A percentile compares a stretch with the other conserved stretches of the same genome.
Conservation (phyloP, 2,797 vertebrate genomes). For the Lagodon rhomboides region DNA sequence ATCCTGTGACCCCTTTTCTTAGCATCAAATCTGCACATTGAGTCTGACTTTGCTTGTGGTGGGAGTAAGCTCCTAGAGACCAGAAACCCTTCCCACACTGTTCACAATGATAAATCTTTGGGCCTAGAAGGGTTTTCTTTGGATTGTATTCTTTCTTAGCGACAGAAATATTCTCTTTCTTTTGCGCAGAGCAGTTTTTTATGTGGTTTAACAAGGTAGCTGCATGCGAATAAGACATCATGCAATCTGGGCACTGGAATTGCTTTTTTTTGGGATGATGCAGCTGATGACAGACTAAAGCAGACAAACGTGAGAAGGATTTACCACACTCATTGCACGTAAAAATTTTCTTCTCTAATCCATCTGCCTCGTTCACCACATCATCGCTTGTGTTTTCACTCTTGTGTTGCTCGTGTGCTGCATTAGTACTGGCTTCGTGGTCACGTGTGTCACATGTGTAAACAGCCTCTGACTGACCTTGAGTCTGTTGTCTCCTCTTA, state of each 20-base stretch:
- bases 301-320: slow-evolving; percentile 79
- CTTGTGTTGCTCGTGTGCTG: slow-evolving; percentile 71
- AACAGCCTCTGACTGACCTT: slow-evolving; percentile 70
- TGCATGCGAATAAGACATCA: slow-evolving; percentile 74
- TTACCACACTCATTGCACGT: slow-evolving; percentile 81
- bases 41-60: slow-evolving; percentile 84
- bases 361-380: slow-evolving; percentile 61
- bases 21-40: slow-evolving; percentile 78
- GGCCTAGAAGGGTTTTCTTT: slow-evolving; percentile 87
- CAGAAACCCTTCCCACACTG: slow-evolving; percentile 88
- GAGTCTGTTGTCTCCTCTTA: slow-evolving; percentile 71
- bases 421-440: slow-evolving; percentile 68
- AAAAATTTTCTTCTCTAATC: slow-evolving; percentile 72
- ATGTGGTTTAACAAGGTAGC: slow-evolving; percentile 79
- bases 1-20: slow-evolving; percentile 55
- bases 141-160: slow-evolving; percentile 84
- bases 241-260: slow-evolving; percentile 80
- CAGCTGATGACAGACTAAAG: slow-evolving; percentile 83
- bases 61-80: slow-evolving; percentile 86
- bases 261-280: slow-evolving; percentile 80
- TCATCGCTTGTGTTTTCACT: slow-evolving; percentile 57
- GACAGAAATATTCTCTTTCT: slow-evolving; percentile 40
- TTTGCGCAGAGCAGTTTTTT: slow-evolving; percentile 74
- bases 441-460: slow-evolving; percentile 74
- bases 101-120: slow-evolving; percentile 87